Base-by-base conservation (phyloP, 2,113 vertebrate genomes). In the Laterallus jamaicensis region DNA sequence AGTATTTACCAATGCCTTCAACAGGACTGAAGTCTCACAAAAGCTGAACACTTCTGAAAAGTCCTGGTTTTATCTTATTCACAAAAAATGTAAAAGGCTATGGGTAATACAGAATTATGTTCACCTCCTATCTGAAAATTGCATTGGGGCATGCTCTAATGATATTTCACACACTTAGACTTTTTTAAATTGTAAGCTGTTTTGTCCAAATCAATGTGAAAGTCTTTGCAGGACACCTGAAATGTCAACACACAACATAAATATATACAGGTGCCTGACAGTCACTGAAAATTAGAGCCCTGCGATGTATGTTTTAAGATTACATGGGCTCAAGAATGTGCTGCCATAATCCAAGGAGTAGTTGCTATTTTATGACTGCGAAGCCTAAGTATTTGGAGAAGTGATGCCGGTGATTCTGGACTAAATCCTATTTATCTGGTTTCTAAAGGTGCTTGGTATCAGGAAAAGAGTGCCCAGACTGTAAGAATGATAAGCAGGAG, bases 341-440 rank as follows among this genome's bases (percentile, higher is more conserved):
- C 83, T 91, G 62, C 56, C 40, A 5, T 78, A 92, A 95, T 91
- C 92, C 86, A 28, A 71, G 83, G 64, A 91, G 80, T n/a, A 79
- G 80, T 68, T 94, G 88, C 39, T 91, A 5, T 86, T 97, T 94
- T 93, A 93, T 91, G 91, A 75, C 73, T 89, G 73, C 39, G 83
- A 89, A 91, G 73, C 64, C 73, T 60, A 88, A 92, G 64, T 96
- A 71, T 95, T 93, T 94, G 92, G 91, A 91, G 90, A 95, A 86
- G 77, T 42, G 68, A 56, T 95, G 80, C 69, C 56, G 69, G 92
- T 84, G 77, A 82, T 84, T 88, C 83, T 89, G 77, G 42, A 29
- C 26, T 91, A 95, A 92, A 82, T 81, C 92, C 89, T 39, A 7
- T 68, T 79, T 92, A 86, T 64, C 88, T 93, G 39, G 15, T 25